Conservation (phyloP, 30 jellyfish, hydroid and myxozoan species). For the Hydra vulgaris region DNA sequence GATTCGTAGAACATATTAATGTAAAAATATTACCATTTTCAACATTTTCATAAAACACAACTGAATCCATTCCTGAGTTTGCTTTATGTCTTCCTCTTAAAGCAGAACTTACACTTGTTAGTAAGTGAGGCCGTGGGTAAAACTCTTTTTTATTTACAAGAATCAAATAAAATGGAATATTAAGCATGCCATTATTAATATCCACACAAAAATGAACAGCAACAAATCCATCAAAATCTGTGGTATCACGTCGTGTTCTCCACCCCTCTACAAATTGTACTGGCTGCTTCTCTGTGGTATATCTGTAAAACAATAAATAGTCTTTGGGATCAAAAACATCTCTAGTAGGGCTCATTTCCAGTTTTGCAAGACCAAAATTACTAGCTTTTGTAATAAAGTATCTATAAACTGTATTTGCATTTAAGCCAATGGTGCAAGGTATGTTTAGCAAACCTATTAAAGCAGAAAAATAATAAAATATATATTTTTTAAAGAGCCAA, state of each 20-base stretch:
- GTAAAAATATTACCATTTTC: constrained; percentile 30
- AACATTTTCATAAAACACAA: constrained; percentile 30
- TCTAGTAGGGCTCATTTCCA: constrained; percentile 1
- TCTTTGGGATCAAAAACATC: constrained; percentile 21
- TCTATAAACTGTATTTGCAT: constrained; percentile 46
- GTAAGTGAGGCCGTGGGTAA: constrained; percentile 50
- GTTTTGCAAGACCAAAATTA: constrained; percentile 41
- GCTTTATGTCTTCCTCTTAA: constrained; percentile 62
- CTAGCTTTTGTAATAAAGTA: constrained; percentile 67
- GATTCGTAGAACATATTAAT: no score
- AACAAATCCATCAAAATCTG: constrained; percentile 86
- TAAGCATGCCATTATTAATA: constrained; percentile 51
- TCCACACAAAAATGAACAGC: constrained; percentile 46
- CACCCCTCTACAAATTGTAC: constrained; percentile 40
- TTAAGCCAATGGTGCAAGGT: constrained; percentile 67
- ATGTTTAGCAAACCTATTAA: constrained; percentile 65
- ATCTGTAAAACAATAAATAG: constrained; percentile 51
- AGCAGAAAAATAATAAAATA: neutral
- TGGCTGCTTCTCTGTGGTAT: constrained; percentile 56
- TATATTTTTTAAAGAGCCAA: no score
- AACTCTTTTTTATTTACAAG: constrained; percentile 72
- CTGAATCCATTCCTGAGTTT: constrained; percentile 45
- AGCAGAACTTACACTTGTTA: constrained; percentile 41
- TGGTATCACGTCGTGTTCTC: constrained; percentile 62
- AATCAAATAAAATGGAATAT: constrained; percentile 55